phyloP scores from a whole-genome alignment of 1,140 invertebrate species.

The Latrodectus geometricus region DNA sequence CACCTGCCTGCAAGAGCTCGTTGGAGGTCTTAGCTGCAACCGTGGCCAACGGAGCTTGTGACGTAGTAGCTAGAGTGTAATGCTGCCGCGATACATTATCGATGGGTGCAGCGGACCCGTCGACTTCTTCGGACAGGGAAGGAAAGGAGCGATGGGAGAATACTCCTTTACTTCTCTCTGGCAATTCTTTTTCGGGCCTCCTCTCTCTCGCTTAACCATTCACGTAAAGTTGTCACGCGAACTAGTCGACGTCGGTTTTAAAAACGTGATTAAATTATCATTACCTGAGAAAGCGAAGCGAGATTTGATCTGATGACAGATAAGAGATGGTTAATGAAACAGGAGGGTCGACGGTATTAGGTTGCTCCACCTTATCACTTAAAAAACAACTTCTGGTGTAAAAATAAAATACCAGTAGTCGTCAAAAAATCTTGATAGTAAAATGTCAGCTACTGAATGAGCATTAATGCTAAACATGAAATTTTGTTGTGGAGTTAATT shows the following conservation, averaged over 20 bases:
- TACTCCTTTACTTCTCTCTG: constrained; percentile 13
- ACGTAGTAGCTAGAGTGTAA: constrained; percentile 43
- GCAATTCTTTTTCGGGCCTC: background rate
- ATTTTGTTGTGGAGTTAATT: no score
- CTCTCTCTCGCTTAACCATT: constrained; percentile 1
- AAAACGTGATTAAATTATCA: constrained; percentile 6
- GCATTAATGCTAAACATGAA: no score
- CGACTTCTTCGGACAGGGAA: constrained; percentile 29
- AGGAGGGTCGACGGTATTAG: no score
- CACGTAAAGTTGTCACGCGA: constrained; percentile 26
- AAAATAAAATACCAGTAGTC: no score
- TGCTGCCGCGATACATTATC: constrained; percentile 57
- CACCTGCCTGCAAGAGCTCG: background rate
- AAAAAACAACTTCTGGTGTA: no score
- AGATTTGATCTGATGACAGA: no score
- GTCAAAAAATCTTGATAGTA: no score
- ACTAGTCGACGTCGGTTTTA: constrained; percentile 20
- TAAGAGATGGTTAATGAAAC: no score
- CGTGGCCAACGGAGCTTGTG: constrained; percentile 31
- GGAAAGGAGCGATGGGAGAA: background rate
- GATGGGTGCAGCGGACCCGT: constrained; percentile 48
- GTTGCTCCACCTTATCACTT: no score
- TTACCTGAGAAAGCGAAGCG: background rate
- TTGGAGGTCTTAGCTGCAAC: constrained; percentile 1
- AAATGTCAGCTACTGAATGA: no score